These are phyloP conservation scores for Brachionus koreanus DNA, from an alignment of 1,140 invertebrate genomes.

Conservation along the genomic window DNA sequence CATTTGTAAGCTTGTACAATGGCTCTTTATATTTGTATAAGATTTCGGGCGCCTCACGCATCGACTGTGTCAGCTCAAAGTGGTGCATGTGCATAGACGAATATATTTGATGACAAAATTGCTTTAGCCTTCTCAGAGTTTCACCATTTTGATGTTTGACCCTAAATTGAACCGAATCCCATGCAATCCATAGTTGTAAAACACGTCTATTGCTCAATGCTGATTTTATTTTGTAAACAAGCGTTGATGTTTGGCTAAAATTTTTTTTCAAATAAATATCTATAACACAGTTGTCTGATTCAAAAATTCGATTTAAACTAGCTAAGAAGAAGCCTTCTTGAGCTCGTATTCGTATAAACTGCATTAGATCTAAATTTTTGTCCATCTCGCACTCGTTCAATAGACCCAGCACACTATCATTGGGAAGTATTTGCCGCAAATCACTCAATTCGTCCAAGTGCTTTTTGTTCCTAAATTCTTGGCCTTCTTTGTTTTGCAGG, in stretches of 20 bases:
- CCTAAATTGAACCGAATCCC: not conserved
- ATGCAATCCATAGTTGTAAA: not conserved
- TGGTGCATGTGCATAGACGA: not conserved
- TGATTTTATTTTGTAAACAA: constrained; percentile 16
- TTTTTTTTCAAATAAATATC: constrained; percentile 23
- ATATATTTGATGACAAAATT: not conserved
- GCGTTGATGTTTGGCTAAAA: not conserved
- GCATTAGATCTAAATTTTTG: not conserved
- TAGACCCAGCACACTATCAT: not conserved
- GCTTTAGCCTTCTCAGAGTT: not conserved
- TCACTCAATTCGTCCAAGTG: not conserved
- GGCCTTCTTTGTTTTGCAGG: not conserved
- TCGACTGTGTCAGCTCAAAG: not conserved
- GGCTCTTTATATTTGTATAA: constrained; percentile 22
- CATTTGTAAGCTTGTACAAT: constrained; percentile 28
- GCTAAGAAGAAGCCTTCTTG: constrained; percentile 25
- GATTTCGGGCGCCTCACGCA: constrained; percentile 31
- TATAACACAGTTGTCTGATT: not conserved
- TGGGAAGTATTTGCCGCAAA: not conserved
- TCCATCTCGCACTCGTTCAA: not conserved
- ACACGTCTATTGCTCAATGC: not conserved
- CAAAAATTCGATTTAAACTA: not conserved
- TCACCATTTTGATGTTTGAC: constrained; percentile 3
- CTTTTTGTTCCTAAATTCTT: not conserved
- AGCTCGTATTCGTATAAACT: not conserved